Evolutionary conservation across 2,888 invertebrate species (phyloP).

Genomic region (Acleris emargana): DNA sequence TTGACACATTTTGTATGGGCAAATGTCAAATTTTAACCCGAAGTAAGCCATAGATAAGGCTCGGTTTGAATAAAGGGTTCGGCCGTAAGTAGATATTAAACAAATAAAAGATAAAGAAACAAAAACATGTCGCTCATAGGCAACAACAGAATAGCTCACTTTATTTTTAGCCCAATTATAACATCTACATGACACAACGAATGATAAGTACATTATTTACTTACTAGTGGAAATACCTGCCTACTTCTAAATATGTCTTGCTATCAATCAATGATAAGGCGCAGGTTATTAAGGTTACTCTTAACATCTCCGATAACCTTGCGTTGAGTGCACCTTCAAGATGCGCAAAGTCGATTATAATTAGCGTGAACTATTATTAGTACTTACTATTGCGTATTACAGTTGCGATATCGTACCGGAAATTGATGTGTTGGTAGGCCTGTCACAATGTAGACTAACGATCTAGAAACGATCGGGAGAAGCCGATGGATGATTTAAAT

Average conservation of each 20-base stretch:
- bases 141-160: conserved; percentile 4
- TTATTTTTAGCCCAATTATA: conserved; percentile 19
- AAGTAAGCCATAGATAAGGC: no score
- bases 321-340: conserved; percentile 4
- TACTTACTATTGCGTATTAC: no score
- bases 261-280: conserved; percentile 21
- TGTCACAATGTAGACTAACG: no score
- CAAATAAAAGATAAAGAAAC: background rate
- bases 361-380: no score
- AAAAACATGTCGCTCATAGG: background rate
- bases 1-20: no score
- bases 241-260: conserved; percentile 14
- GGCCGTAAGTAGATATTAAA: no score
- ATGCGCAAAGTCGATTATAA: conserved; percentile 2
- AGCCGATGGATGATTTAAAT: no score
- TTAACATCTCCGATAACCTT: conserved; percentile 27
- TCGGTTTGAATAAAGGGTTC: no score
- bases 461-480: no score
- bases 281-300: conserved; percentile 17
- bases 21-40: no score
- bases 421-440: no score
- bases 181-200: conserved; percentile 10
- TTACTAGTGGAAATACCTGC: conserved; percentile 1
- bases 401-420: no score
- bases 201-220: conserved; percentile 16